Evolutionary conservation across 2,113 vertebrate species (phyloP).

Genomic region (Cynopterus brachyotis): DNA sequence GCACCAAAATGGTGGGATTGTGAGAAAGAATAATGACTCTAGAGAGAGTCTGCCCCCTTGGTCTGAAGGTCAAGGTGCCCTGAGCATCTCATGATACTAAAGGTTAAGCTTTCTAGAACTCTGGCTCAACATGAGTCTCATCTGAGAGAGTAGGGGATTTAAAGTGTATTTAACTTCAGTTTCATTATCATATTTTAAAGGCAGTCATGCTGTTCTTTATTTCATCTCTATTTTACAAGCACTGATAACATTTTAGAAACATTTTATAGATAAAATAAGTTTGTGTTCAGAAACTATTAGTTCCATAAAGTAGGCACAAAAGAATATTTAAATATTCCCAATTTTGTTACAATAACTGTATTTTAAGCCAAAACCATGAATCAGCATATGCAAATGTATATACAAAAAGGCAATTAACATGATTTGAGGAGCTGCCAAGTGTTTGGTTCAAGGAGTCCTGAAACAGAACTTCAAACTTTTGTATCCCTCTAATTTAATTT

Average conservation of each 20-base stretch:
- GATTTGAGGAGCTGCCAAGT: conserved; percentile 30
- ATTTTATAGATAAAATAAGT: conserved; percentile 55
- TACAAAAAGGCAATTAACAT: conserved; percentile 44
- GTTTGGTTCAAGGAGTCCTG: conserved; percentile 37
- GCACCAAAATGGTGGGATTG: background rate
- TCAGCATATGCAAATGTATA: conserved; percentile 44
- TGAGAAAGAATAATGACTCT: background rate
- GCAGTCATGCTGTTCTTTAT: background rate
- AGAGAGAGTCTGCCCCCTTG: background rate
- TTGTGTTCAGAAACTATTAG: conserved; percentile 36
- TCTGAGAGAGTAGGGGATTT: background rate
- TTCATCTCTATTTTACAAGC: conserved; percentile 25
- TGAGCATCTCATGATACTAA: background rate
- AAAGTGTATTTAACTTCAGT: background rate
- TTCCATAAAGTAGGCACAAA: conserved; percentile 25
- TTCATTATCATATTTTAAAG: background rate
- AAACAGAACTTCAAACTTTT: background rate
- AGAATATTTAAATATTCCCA: conserved; percentile 45
- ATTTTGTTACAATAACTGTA: conserved; percentile 8
- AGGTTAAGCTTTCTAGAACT: background rate
- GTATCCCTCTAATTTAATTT: background rate
- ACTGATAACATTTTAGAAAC: conserved; percentile 36
- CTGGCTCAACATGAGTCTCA: background rate
- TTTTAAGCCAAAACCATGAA: conserved; percentile 28
- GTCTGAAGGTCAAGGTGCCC: background rate